Evolutionary conservation across 2,797 vertebrate genomes (phyloP).

Genomic region (Onychomys torridus): DNA sequence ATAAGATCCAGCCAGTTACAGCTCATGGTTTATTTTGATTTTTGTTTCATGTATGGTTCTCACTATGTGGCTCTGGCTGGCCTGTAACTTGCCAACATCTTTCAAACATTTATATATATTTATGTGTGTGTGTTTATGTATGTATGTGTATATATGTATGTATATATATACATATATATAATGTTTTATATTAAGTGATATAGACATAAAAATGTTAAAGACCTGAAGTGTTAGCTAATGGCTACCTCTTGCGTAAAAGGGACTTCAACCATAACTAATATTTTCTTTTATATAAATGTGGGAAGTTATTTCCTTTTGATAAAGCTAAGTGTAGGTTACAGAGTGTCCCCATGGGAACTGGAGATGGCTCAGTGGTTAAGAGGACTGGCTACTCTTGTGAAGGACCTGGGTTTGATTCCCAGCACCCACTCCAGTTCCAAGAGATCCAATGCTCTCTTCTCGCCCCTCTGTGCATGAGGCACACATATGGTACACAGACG

Average conservation of each 20-base stretch:
- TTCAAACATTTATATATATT: background rate
- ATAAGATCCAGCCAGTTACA: background rate
- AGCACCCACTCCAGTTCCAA: background rate
- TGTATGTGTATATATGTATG: too few species aligned
- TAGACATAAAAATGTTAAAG: background rate
- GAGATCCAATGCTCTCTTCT: background rate
- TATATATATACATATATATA: too few species aligned
- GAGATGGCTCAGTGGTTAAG: background rate
- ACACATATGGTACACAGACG: background rate
- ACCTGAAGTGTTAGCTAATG: background rate
- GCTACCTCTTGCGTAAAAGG: background rate
- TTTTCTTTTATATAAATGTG: background rate
- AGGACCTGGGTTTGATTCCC: background rate
- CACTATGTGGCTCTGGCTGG: background rate
- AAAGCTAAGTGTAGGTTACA: background rate
- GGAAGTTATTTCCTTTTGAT: background rate
- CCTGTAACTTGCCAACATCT: background rate
- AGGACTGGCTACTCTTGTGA: background rate
- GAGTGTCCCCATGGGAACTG: background rate
- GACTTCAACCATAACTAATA: background rate
- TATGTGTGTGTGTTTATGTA: too few species aligned
- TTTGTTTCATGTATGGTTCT: background rate
- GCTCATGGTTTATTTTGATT: too few species aligned
- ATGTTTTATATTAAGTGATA: background rate
- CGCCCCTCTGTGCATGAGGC: background rate